Base-by-base conservation (phyloP, 2,113 vertebrate species). In the Anguilla rostrata region DNA sequence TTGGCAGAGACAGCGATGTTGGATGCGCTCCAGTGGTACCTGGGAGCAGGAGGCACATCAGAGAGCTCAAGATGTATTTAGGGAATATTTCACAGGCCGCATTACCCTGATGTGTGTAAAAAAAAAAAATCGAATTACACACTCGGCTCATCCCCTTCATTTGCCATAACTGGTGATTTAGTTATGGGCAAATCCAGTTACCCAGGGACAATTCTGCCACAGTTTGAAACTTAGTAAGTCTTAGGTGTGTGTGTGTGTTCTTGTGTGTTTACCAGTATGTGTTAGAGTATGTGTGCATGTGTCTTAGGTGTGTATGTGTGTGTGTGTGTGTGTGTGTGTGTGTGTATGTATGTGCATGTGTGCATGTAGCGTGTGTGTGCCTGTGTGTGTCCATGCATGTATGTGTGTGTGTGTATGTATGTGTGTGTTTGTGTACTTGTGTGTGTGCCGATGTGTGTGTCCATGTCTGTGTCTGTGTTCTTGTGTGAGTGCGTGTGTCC, bases 391-490 rank as follows among this genome's bases (percentile, higher is more conserved):
- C 5, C 8, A 8, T 46, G 43, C 39, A 39, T 5, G 49, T 81
- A 60, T 49, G 40, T 84, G 60, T 41, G 60, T 71, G 26, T 66
- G 12, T 85, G 63, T 56, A 41, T 81, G 84, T 81, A 40, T 79
- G 84, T 81, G 75, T 57, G 78, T 81, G 39, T 39, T 0, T 46
- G 43, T 46, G 8, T 46, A 8, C 43, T 4, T 46, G 1, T 46
- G 43, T 46, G 43, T 8, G 43, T 46, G 43, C 43, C 43, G 4
- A 8, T 46, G 43, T 46, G 43, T 46, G 43, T 46, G 43, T 8
- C 43, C 8, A 8, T 46, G 8, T 46, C 5, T 8, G 43, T 46
- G 43, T 8, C 43, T 46, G 43, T 46, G 43, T 46, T 3, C 43
- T 8, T 46, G 43, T 46, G 8, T 46, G 43, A 4, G 43, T 3